Percentiles rank a stretch among this genome's conserved stretches.
These are phyloP conservation scores for Rattus rattus DNA, from an alignment of 2,113 vertebrate genomes.

Conservation along the genomic window DNA sequence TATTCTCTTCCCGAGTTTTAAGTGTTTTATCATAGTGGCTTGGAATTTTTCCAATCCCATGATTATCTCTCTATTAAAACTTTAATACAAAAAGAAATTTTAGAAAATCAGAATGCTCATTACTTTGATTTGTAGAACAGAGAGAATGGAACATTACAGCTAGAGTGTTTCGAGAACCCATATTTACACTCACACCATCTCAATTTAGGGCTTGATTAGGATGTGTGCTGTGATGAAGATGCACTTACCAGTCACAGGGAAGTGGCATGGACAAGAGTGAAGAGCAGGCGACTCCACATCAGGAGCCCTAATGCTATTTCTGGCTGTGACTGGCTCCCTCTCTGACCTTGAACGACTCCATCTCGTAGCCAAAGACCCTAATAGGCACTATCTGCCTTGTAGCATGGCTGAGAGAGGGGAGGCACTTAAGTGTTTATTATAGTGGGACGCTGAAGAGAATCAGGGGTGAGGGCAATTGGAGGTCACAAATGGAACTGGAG, in stretches of 20 bases:
- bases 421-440: neutral
- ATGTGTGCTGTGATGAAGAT: conserved; percentile 73
- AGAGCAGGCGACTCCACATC: conserved; percentile 51
- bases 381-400: neutral
- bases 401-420: neutral
- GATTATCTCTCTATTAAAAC: conserved; percentile 83
- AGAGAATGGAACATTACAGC: conserved; percentile 73
- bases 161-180: conserved; percentile 78
- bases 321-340: conserved; percentile 59
- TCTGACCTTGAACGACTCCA: conserved; percentile 68
- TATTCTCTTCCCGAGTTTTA: conserved; percentile 74
- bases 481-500: conserved; percentile 45
- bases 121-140: conserved; percentile 81
- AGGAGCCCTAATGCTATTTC: conserved; percentile 70
- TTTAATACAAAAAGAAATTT: conserved; percentile 80
- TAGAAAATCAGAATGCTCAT: conserved; percentile 74
- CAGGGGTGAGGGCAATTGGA: neutral
- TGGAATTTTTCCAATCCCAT: conserved; percentile 77
- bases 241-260: conserved; percentile 72
- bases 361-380: conserved; percentile 11
- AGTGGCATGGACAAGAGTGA: conserved; percentile 61
- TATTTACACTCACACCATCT: conserved; percentile 81
- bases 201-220: conserved; percentile 79
- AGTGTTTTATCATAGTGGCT: conserved; percentile 73
- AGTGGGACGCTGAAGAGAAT: neutral